These are phyloP conservation scores for Nesidiocoris tenuis DNA, from an alignment of 2,888 invertebrate genomes.

Conservation along the genomic window DNA sequence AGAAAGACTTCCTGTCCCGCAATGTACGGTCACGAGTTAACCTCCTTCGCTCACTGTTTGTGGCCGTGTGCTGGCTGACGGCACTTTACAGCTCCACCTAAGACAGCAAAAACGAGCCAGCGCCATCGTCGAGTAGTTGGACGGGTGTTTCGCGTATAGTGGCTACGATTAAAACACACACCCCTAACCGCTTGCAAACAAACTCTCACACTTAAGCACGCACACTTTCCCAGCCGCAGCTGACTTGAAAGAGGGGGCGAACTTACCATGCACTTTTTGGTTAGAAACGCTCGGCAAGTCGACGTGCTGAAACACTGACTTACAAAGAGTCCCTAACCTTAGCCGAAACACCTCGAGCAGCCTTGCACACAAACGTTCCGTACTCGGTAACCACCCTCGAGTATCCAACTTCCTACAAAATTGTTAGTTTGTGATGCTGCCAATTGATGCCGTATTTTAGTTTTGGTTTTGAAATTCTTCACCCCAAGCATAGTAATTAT, in stretches of 20 bases:
- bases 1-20: not conserved
- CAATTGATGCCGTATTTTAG: no score
- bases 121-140: not conserved
- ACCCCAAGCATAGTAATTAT: no score
- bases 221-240: not conserved
- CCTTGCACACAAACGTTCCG: no score
- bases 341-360: no score
- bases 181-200: not conserved
- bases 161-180: slow-evolving; percentile 8
- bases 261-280: not conserved
- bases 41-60: not conserved
- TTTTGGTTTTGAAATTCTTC: no score
- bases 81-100: not conserved
- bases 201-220: not conserved
- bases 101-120: not conserved
- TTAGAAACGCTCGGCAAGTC: not conserved
- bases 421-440: no score
- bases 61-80: not conserved
- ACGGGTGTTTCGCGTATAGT: not conserved
- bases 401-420: no score
- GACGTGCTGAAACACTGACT: not conserved
- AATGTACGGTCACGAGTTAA: not conserved
- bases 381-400: no score
- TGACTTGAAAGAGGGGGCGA: not conserved
- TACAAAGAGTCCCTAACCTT: no score